A percentile compares a stretch with the other conserved stretches of the same genome.
These are phyloP conservation scores for Microctenopoma stevenorrisi DNA, from an alignment of 2,797 vertebrate genomes.

Conservation along the genomic window DNA sequence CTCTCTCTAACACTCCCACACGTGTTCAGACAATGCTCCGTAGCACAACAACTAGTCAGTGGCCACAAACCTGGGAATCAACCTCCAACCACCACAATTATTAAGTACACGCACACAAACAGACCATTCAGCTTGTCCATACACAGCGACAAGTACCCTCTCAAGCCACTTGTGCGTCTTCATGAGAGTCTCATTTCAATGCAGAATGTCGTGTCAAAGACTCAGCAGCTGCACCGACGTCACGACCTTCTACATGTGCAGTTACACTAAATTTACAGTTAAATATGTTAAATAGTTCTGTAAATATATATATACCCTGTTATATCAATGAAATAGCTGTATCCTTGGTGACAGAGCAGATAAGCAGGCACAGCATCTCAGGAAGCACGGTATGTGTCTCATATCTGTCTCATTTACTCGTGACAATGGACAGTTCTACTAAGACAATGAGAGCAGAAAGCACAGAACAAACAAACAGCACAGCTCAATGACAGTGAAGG, in stretches of 20 bases:
- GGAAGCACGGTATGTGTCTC: no score
- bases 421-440: neutral
- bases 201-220: neutral
- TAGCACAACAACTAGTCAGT: constrained; percentile 27
- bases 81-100: constrained; percentile 15
- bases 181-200: constrained; percentile 7
- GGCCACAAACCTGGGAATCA: constrained; percentile 21
- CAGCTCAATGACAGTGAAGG: neutral
- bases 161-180: constrained; percentile 16
- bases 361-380: neutral
- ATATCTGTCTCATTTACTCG: no score
- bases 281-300: no score
- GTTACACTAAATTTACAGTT: neutral
- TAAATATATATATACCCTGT: no score
- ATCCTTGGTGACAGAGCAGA: neutral
- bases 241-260: neutral
- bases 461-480: neutral
- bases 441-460: no score
- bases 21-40: constrained; percentile 34
- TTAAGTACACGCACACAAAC: constrained; percentile 19
- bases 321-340: no score
- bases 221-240: neutral
- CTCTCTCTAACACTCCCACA: constrained; percentile 66
- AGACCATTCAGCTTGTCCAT: constrained; percentile 18
- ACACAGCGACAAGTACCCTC: constrained; percentile 14